Base-by-base conservation (phyloP, 2,113 vertebrate species). In the Microcebus griseorufus region DNA sequence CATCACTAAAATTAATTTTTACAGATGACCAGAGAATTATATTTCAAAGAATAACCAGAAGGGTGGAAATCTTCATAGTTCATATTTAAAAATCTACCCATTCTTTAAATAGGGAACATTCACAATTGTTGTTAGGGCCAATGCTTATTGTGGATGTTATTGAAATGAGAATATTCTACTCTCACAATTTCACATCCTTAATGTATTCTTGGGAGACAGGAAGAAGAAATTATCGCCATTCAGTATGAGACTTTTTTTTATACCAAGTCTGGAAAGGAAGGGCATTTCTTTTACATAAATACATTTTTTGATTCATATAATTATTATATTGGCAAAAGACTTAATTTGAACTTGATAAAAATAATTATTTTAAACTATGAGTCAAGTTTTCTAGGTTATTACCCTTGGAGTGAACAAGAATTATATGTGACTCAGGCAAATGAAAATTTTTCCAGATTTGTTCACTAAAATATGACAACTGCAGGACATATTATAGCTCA, bases 341-440 rank as follows among this genome's bases (percentile, higher is more conserved):
- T 91, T 96, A 95, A 95, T 94, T 72, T 86, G 72, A 97, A 89
- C 76, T 84, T 96, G 79, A 95, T 75, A 95, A 97, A 92, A 83
- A 93, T 93, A 92, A 97, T 96, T 95, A 96, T 94, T 97, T 96
- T 93, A 89, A 96, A 73, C 82, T 92, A 45, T 78, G 79, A 81
- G 45, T 93, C 93, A 96, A 96, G 34, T 70, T 69, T 72, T 96
- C 13, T 84, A 78, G 53, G n/a, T 18, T 83, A 75, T 51, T 97
- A 58, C 27, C 45, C 83, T 96, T 72, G 45, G 42, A 83, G 18
- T 94, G 22, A 76, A 80, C 5, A 89, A 70, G 55, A 79, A 17
- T 94, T 88, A 72, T 3, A n/a, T 64, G 80, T 64, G 51, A 94
- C 76, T 91, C 51, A 73, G 67, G 29, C 14, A 81, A 16, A 60